Evolutionary conservation across 2,113 vertebrate species (phyloP), one percentile per base, ranked within the genome.

Genomic region (Centropus unirufus): DNA sequence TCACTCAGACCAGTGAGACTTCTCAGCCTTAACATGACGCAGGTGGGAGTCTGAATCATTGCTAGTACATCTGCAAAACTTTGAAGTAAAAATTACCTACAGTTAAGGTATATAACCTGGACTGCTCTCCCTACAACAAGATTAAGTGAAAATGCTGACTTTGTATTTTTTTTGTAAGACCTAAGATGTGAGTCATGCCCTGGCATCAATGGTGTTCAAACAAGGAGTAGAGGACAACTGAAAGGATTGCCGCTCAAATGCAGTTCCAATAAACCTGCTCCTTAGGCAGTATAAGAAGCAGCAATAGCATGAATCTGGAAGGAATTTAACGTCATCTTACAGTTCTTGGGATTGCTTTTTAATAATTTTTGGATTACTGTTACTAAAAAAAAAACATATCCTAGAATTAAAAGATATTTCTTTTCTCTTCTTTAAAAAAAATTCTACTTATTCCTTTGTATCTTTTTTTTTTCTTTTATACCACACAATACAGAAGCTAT

Each of bases 141-240:
- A 66, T 15, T 0, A 12, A 61, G 44, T 9, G 16, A 82, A 90
- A 86, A 74, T 24, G 34, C 9, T 68, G 55, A 63, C n/a, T 17
- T 40, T 52, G 46, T 19, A 27, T 52, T 87, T 39, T 32, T 32
- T 68, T 26, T 9, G 5, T 27, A 62, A 40, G 17, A 32, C 42
- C 61, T 47, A 22, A 52, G 52, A 21, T 13, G 36, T 9, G 1
- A 52, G 36, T 63, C 52, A 32, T 36, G 88, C 24, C 26, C 26
- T 54, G 29, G 15, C 18, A 36, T 19, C n/a, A 74, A 9, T 0
- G 0, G 32, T 3, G 9, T 4, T 29, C 5, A 30, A 77, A 51
- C 2, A 4, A 66, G 46, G 57, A 77, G 8, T 6, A 39, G 14
- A 4, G 26, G 20, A 49, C 39, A 70, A 22, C 24, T n/a, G 22